Base-by-base conservation (phyloP, 1,140 invertebrate genomes). In the Drosophila tsacasi region DNA sequence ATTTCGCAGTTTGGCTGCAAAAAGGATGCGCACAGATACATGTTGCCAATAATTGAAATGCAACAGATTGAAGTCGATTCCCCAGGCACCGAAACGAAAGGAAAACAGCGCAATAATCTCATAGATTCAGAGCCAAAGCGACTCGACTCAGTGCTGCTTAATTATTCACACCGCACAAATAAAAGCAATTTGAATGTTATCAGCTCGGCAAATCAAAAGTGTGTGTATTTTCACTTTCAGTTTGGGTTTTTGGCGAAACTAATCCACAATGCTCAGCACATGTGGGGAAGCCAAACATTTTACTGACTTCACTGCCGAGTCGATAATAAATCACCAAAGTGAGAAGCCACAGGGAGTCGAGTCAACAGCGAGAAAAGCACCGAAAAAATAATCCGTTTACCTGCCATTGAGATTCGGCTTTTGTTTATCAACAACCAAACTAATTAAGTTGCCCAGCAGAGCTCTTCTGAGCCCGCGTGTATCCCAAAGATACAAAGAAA, bases 331-430 rank as follows among this genome's bases (percentile, higher is more conserved):
- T 80, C 76, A 66, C 39, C 67, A 69, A 76, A 71, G 86, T 80
- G 82, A 81, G 79, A 60, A 79, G 54, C 82, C 39, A 46, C 75
- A 62, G 77, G 81, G 66, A 69, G 69, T 39, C 57, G 47, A 37
- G 27, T 23, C 21, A 7, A 46, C 8, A 57, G 58, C 27, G n/a
- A 21, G 27, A 21, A 76, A 74, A 63, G 60, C 21, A 37, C 49
- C 58, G 40, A 65, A 77, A 62, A 49, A 25, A 49, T 67, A 86
- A 86, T 87, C 83, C 83, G 83, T 89, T 86, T 89, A 86, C 83
- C 83, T 86, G 83, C 59, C 49, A 23, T 30, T 37, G 37, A 46
- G 52, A 39, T 47, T 42, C 69, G 37, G 19, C 62, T 44, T 63
- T 60, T 64, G 44, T 65, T 63, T 61, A 77, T 59, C 61, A 78